Conservation (phyloP, 2,113 vertebrate species). For the Gobio gobio region DNA sequence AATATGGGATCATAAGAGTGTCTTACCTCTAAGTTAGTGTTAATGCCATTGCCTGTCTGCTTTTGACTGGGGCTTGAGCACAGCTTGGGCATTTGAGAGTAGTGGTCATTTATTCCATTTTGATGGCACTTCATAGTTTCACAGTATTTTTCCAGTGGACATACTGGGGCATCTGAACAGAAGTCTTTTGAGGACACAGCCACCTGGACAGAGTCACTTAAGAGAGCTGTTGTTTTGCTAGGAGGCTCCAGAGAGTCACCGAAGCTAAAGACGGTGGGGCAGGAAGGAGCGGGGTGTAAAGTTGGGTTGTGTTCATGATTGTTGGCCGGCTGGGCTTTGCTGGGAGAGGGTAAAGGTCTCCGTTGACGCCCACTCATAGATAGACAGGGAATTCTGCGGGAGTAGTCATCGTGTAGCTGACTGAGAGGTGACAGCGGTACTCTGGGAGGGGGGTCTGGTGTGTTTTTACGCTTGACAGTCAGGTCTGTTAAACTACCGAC, state of each 20-base stretch:
- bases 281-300: constrained; percentile 44
- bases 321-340: constrained; percentile 46
- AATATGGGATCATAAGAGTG: background rate
- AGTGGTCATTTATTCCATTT: constrained; percentile 1
- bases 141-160: constrained; percentile 16
- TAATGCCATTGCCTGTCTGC: constrained; percentile 6
- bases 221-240: constrained; percentile 9
- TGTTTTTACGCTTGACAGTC: constrained; percentile 72
- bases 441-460: constrained; percentile 57
- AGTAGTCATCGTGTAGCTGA: constrained; percentile 92
- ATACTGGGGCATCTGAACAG: background rate
- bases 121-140: constrained; percentile 44
- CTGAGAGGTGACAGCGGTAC: constrained; percentile 69
- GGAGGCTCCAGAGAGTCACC: constrained; percentile 31
- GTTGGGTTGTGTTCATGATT: constrained; percentile 36
- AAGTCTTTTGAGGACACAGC: background rate
- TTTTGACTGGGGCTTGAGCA: constrained; percentile 28
- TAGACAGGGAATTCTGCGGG: constrained; percentile 82
- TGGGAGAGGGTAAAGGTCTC: constrained; percentile 63
- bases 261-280: background rate
- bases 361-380: constrained; percentile 74
- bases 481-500: constrained; percentile 85
- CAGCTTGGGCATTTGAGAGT: background rate
- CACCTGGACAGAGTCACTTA: background rate
- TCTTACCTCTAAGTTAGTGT: constrained; percentile 48